Conservation (phyloP, 2,113 vertebrate genomes). For the Nyctereutes procyonoides region DNA sequence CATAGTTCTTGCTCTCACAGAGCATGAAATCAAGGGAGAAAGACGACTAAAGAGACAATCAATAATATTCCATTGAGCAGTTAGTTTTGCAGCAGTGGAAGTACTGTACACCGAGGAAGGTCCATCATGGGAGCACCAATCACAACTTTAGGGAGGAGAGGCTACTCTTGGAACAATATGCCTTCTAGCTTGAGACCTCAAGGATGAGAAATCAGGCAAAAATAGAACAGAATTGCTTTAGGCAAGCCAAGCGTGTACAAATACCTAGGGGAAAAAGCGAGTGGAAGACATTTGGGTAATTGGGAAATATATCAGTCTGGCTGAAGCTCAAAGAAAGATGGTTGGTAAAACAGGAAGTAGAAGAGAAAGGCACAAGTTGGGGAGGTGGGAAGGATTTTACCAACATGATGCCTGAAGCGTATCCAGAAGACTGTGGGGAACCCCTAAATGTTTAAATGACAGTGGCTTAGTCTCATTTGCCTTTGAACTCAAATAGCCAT, state of each 20-base stretch:
- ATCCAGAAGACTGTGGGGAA: not conserved
- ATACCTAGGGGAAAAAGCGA: not conserved
- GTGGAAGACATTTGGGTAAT: not conserved
- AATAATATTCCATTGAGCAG: not conserved
- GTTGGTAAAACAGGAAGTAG: not conserved
- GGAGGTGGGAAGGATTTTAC: too few relatives aligned
- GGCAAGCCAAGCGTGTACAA: not conserved
- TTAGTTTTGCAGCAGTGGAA: not conserved
- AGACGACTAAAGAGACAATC: not conserved
- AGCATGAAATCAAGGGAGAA: not conserved
- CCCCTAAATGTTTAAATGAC: not conserved
- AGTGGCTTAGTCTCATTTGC: not conserved
- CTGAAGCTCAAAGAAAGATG: not conserved
- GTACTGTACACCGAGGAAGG: fast-evolving
- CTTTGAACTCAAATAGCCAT: constrained; percentile 25
- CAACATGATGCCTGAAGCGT: not conserved
- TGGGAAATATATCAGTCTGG: not conserved
- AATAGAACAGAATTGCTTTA: not conserved
- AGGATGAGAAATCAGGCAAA: not conserved
- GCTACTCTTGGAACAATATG: not conserved
- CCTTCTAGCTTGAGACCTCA: not conserved
- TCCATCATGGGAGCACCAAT: fast-evolving
- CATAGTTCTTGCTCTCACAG: not conserved
- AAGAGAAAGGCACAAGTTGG: not conserved
- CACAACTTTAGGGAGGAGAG: not conserved